Evolutionary conservation across 1,140 invertebrate genomes (phyloP).

Genomic region (Limonius californicus): DNA sequence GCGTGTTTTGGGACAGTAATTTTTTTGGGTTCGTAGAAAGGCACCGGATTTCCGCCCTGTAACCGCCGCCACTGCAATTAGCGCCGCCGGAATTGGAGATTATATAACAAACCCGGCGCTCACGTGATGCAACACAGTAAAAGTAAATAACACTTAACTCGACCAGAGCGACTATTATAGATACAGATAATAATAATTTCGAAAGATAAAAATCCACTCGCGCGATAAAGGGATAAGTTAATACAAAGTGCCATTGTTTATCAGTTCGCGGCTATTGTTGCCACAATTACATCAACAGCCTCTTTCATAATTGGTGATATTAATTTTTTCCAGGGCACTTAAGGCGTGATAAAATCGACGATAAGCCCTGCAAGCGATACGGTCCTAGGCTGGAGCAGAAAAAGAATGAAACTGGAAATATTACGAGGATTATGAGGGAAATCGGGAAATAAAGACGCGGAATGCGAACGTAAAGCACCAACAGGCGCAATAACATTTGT

Average conservation of each 20-base stretch:
- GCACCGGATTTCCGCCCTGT: no score
- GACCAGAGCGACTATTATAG: not conserved
- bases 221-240: not conserved
- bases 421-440: not conserved
- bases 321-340: not conserved
- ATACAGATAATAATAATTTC: not conserved
- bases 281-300: not conserved
- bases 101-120: not conserved
- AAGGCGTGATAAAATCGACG: not conserved
- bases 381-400: no score
- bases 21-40: no score
- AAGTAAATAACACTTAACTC: not conserved
- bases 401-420: no score
- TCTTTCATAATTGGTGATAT: not conserved
- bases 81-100: no score
- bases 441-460: not conserved
- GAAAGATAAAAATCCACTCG: not conserved
- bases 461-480: not conserved
- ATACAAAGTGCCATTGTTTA: not conserved
- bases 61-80: no score
- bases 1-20: no score
- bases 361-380: not conserved
- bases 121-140: slow-evolving; percentile 1
- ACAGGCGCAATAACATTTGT: not conserved
- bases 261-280: not conserved